Base-by-base conservation (phyloP, 2,888 invertebrate species). In the Acanthosepion pharaonis region DNA sequence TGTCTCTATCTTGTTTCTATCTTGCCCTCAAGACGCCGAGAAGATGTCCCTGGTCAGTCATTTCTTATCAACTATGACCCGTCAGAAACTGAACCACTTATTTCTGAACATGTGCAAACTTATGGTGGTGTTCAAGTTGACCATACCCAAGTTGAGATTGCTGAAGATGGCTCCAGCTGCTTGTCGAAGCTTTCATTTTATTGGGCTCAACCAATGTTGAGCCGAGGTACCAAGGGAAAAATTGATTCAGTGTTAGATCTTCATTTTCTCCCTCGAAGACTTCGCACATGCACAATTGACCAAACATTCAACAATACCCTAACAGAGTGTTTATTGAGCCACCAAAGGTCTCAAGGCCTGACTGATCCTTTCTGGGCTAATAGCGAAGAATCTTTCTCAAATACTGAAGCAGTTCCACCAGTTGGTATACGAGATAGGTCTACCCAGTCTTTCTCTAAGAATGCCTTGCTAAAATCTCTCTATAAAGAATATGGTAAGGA, bases 121-220 rank as follows among this genome's bases (percentile, higher is more conserved):
- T 96, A 96, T 94, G 95, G 95, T n/a, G 53, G 95, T 64, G 94
- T 95, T 33, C 55, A 94, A 20, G 93, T 64, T 33, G 93, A 49
- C 20, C 48, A 91, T 92, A 64, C 91, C 59, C 33, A 92, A 49
- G 94, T 92, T 18, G 94, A 94, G 42, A 95, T 95, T 28, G 97
- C 97, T 33, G 98, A 99, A 98, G 98, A 99, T 97, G 98, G 98
- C 95, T 98, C 98, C 28, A 98, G 98, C 94, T 98, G 98, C 96
- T 96, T 98, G 5, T 99, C 99, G 0, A 98, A 98, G 96, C 97
- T 99, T n/a, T 97, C 98, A 51, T 99, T 99, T 97, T 98, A 98
- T 95, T 99, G 99, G 99, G 99, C 99, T 2, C 98, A 98, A 95
- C 98, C 98, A 5, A 97, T 99, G 94, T 98, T 99, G 97, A 97